phyloP scores from a whole-genome alignment of 2,113 vertebrate genomes.

The Asarcornis scutulata region DNA sequence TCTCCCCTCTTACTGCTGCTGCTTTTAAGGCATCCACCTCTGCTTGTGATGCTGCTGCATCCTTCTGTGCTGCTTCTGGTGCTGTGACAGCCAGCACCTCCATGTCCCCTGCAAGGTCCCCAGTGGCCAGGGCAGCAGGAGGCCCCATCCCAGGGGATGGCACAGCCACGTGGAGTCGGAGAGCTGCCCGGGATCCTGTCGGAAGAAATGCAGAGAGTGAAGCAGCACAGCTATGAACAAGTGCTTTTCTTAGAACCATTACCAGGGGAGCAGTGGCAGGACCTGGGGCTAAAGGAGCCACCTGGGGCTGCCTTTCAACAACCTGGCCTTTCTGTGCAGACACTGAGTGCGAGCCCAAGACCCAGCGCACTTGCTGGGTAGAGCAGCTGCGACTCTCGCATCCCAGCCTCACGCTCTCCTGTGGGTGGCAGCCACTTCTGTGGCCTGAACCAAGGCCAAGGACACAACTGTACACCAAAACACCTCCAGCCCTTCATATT shows the following conservation, averaged over 20 bases:
- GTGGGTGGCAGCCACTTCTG: not conserved
- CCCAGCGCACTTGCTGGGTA: accelerated
- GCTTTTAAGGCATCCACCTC: not conserved
- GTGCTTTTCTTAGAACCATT: not conserved
- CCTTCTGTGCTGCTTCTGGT: not conserved
- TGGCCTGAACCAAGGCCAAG: not conserved
- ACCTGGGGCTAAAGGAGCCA: not conserved
- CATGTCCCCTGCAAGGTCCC: not conserved
- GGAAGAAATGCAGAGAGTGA: not conserved
- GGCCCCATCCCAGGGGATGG: not conserved
- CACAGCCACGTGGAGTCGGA: accelerated
- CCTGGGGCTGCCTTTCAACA: not conserved
- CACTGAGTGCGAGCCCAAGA: not conserved
- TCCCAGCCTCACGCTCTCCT: not conserved
- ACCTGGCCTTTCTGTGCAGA: not conserved
- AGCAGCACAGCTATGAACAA: not conserved
- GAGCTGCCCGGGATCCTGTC: not conserved
- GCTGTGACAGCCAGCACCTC: not conserved
- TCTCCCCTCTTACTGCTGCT: not conserved
- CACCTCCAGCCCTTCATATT: not conserved
- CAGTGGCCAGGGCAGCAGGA: not conserved
- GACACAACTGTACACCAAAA: not conserved
- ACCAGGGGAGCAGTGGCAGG: not conserved
- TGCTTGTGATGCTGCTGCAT: accelerated
- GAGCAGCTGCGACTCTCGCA: not conserved